A percentile compares a stretch with the other conserved stretches of the same genome.
Evolutionary conservation across 2,113 vertebrate species (phyloP).

Genomic region (Pteruthius melanotis): DNA sequence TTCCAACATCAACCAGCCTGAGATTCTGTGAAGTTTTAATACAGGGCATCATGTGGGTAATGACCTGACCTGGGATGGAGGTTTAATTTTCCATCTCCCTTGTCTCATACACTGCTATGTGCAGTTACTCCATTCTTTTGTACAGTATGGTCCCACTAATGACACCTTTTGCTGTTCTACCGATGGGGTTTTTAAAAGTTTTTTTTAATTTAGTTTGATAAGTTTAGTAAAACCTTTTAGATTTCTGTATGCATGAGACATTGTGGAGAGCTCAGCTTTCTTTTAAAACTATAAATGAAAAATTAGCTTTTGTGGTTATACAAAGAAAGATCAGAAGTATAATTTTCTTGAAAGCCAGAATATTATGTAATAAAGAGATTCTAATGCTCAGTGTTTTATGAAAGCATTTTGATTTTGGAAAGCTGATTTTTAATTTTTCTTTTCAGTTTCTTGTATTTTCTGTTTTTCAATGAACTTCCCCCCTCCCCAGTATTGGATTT

Average conservation of each 20-base stretch:
- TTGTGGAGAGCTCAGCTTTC: background rate
- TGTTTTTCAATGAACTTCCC: background rate
- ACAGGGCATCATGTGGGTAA: background rate
- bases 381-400: background rate
- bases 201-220: background rate
- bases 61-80: background rate
- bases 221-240: background rate
- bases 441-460: background rate
- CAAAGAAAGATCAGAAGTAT: background rate
- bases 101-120: fast-evolving
- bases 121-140: background rate
- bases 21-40: background rate
- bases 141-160: background rate
- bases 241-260: background rate
- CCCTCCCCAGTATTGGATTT: background rate
- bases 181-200: fast-evolving
- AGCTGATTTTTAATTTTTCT: background rate
- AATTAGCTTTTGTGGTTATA: background rate
- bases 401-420: background rate
- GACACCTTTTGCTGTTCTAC: background rate
- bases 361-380: background rate
- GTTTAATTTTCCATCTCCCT: background rate
- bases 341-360: background rate
- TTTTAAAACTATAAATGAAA: background rate
- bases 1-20: background rate